phyloP scores from a whole-genome alignment of 1,140 invertebrate genomes.

The Panagrolaimus sp. region DNA sequence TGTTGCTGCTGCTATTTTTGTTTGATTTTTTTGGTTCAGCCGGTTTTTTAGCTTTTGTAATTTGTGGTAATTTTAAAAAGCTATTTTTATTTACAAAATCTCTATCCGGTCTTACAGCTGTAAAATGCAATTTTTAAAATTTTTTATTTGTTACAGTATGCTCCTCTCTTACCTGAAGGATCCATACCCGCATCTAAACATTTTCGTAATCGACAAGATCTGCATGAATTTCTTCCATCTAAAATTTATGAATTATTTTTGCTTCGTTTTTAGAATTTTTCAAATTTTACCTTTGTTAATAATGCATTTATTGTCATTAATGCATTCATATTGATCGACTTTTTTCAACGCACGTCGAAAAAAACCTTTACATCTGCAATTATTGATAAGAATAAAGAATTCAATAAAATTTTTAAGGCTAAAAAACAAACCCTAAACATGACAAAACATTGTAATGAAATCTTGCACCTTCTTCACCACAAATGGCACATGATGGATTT shows the following conservation, averaged over 20 bases:
- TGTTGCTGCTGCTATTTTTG: no score
- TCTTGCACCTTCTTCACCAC: constrained; percentile 21
- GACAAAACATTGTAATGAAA: constrained; percentile 48
- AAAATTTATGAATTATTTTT: constrained; percentile 12
- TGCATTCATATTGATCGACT: constrained; percentile 53
- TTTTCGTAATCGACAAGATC: constrained; percentile 49
- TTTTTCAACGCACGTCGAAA: constrained; percentile 54
- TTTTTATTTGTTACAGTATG: constrained; percentile 10
- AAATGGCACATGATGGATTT: constrained; percentile 20
- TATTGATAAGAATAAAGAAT: background rate
- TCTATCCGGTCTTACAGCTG: constrained; percentile 49
- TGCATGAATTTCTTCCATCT: constrained; percentile 43
- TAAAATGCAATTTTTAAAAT: constrained; percentile 3
- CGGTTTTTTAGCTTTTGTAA: constrained; percentile 17
- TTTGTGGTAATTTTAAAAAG: constrained; percentile 15
- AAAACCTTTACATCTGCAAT: constrained; percentile 39
- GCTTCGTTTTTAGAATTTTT: background rate
- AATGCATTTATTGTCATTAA: constrained; percentile 46
- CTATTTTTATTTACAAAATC: constrained; percentile 39
- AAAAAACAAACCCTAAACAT: constrained; percentile 40
- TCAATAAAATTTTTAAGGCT: constrained; percentile 22
- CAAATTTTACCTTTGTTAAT: constrained; percentile 45
- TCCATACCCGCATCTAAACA: constrained; percentile 54
- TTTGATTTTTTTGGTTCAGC: constrained; percentile 7
- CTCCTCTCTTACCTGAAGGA: constrained; percentile 35